Conservation (phyloP, 2,888 invertebrate species). For the Sarcophaga rosellei region DNA sequence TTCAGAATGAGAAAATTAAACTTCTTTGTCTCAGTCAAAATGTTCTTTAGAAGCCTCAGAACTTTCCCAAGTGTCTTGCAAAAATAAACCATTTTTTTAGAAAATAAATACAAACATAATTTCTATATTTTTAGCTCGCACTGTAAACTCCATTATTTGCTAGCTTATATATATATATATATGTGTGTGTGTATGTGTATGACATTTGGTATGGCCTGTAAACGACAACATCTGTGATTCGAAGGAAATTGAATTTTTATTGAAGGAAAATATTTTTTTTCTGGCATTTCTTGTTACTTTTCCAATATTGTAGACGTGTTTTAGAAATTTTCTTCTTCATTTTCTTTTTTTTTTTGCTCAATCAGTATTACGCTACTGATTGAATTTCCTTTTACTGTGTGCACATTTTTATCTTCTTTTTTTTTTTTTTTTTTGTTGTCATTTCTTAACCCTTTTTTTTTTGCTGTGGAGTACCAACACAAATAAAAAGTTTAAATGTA, state of each 20-base stretch:
- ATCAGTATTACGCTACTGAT: constrained; percentile 50
- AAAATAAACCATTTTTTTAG: too few species aligned
- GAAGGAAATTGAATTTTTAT: constrained; percentile 78
- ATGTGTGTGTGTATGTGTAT: too few species aligned
- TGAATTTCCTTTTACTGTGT: constrained; percentile 53
- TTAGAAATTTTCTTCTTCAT: constrained; percentile 22
- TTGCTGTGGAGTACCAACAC: not conserved
- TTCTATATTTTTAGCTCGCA: too few species aligned
- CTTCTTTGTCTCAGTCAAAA: too few species aligned
- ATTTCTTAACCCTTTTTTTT: constrained; percentile 42
- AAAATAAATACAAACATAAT: too few species aligned
- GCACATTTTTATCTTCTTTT: too few species aligned
- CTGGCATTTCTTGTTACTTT: constrained; percentile 36
- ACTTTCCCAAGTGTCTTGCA: too few species aligned
- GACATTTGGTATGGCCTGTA: constrained; percentile 5
- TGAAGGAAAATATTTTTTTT: constrained; percentile 77
- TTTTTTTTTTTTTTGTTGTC: not conserved
- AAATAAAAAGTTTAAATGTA: constrained; percentile 9
- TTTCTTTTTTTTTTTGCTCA: constrained; percentile 18
- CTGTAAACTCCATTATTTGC: too few species aligned
- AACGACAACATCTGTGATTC: constrained; percentile 76
- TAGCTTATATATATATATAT: too few species aligned
- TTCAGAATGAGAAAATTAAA: too few species aligned
- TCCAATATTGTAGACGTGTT: constrained; percentile 62
- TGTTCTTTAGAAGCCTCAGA: too few species aligned